Conservation (phyloP, 2,113 vertebrate species). For the Onychostruthus taczanowskii region DNA sequence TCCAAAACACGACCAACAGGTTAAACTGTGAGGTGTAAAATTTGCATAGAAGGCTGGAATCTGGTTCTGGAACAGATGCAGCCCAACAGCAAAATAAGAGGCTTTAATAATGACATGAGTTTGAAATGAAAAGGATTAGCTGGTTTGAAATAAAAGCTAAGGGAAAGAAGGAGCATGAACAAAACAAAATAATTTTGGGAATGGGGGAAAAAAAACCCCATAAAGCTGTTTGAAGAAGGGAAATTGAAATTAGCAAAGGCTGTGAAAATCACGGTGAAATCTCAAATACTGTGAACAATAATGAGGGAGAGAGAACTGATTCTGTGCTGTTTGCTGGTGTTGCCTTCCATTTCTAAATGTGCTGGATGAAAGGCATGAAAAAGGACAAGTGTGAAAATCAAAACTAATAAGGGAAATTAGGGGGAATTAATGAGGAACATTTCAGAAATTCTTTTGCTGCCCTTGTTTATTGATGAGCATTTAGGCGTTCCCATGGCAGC, state of each 20-base stretch:
- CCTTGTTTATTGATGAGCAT: not conserved
- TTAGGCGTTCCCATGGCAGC: not conserved
- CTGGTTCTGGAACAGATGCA: not conserved
- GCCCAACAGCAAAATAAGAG: not conserved
- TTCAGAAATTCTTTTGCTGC: not conserved
- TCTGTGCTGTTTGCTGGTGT: not conserved
- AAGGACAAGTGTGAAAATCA: not conserved
- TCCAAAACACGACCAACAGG: not conserved
- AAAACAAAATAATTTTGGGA: not conserved
- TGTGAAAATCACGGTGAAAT: not conserved
- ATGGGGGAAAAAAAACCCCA: accelerated
- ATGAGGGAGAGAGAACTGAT: not conserved
- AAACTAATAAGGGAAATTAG: not conserved
- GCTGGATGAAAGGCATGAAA: not conserved
- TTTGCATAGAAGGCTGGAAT: not conserved
- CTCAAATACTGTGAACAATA: not conserved
- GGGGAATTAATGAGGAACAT: not conserved
- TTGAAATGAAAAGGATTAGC: slow-evolving; percentile 42
- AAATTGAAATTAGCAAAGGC: not conserved
- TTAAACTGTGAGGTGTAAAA: not conserved
- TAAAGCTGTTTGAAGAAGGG: not conserved
- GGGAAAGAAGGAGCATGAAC: not conserved
- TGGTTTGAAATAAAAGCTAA: not conserved
- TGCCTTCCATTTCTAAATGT: not conserved
- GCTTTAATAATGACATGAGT: slow-evolving; percentile 20